Conservation (phyloP, 2,888 invertebrate genomes). For the Coenonympha glycerion region DNA sequence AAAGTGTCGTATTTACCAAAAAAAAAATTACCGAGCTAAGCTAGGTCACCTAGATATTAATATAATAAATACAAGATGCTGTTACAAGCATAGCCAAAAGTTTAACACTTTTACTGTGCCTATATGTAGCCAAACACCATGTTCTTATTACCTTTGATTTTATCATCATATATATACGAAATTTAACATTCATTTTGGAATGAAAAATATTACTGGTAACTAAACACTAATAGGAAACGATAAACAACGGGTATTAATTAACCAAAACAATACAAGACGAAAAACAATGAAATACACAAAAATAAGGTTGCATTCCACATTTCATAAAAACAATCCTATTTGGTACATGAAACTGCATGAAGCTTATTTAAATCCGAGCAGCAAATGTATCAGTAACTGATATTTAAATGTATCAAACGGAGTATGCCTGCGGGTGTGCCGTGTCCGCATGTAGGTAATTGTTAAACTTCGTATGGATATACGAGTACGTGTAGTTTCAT, state of each 20-base stretch:
- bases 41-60: no score
- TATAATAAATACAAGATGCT: no score
- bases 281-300: background rate
- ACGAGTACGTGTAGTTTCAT: conserved; percentile 23
- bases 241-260: background rate
- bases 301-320: background rate
- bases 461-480: conserved; percentile 24
- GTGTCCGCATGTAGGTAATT: conserved; percentile 21
- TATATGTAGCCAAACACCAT: no score
- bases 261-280: background rate
- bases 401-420: conserved; percentile 5
- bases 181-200: no score
- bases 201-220: no score
- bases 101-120: no score
- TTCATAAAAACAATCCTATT: background rate
- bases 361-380: background rate
- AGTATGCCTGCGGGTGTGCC: conserved; percentile 4
- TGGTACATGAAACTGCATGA: background rate
- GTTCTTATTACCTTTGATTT: no score
- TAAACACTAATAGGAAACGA: background rate
- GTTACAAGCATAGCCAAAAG: no score
- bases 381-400: background rate
- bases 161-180: no score
- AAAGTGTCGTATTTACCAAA: no score
- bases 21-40: no score